Evolutionary conservation across 2,888 invertebrate genomes (phyloP).

Genomic region (Keiferia lycopersicella): DNA sequence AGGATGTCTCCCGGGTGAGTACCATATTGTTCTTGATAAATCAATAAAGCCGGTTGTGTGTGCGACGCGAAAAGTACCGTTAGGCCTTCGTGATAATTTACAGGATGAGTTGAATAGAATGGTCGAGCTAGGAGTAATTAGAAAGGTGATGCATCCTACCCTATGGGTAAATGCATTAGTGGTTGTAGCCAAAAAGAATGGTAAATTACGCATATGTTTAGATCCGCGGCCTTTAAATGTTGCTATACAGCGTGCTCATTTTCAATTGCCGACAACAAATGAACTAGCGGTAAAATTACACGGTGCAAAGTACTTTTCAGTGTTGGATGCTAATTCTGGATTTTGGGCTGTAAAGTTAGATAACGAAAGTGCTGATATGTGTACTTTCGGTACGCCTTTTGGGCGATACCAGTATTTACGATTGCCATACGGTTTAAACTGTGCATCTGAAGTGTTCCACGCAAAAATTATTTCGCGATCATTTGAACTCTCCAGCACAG

Average conservation of each 20-base stretch:
- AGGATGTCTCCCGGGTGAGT: slow-evolving; percentile 31
- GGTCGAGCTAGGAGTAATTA: slow-evolving; percentile 20
- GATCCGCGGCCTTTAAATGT: slow-evolving; percentile 30
- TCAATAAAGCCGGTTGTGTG: slow-evolving; percentile 28
- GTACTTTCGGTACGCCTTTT: slow-evolving; percentile 32
- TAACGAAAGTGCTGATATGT: slow-evolving; percentile 26
- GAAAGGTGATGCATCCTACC: background rate
- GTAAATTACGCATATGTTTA: slow-evolving; percentile 26
- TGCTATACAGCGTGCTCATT: slow-evolving; percentile 26
- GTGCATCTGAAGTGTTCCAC: slow-evolving; percentile 33
- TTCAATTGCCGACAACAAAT: slow-evolving; percentile 26
- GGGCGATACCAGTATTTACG: slow-evolving; percentile 31
- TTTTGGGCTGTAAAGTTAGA: slow-evolving; percentile 30
- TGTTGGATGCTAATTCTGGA: slow-evolving; percentile 31
- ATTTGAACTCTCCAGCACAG: no score
- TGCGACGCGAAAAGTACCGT: slow-evolving; percentile 30
- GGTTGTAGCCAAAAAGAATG: slow-evolving; percentile 23
- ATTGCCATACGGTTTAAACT: slow-evolving; percentile 35
- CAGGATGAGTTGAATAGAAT: slow-evolving; percentile 27
- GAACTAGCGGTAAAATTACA: slow-evolving; percentile 25
- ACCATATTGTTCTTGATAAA: slow-evolving; percentile 29
- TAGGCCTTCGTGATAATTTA: slow-evolving; percentile 19
- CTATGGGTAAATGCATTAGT: background rate
- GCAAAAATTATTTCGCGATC: slow-evolving; percentile 31
- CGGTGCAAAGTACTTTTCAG: slow-evolving; percentile 23